Conservation (phyloP, 2,113 vertebrate species). For the Ibidorhyncha struthersii region DNA sequence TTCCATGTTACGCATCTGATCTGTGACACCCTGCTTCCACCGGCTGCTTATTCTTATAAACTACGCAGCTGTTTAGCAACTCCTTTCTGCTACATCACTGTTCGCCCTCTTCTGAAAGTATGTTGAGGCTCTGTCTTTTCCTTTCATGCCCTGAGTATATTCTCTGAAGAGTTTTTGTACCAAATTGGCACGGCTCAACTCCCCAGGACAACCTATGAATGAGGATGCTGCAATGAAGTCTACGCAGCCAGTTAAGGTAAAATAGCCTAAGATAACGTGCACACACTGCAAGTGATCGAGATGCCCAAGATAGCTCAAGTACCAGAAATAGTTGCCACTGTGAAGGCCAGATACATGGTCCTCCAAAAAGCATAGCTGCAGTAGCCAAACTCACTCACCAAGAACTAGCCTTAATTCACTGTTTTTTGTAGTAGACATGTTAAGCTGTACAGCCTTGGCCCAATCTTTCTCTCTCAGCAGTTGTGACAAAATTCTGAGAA, state of each 20-base stretch:
- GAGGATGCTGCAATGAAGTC: not conserved
- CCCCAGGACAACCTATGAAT: not conserved
- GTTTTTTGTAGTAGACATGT: not conserved
- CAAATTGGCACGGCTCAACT: not conserved
- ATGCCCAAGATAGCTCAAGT: not conserved
- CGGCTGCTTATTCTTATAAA: not conserved
- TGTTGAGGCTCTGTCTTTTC: not conserved
- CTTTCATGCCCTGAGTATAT: not conserved
- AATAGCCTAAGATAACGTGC: not conserved
- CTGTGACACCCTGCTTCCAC: not conserved
- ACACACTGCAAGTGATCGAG: accelerated
- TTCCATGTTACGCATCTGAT: not conserved
- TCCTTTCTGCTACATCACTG: not conserved
- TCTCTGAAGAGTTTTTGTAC: not conserved
- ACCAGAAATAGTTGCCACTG: not conserved
- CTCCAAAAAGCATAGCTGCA: not conserved
- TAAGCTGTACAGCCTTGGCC: not conserved
- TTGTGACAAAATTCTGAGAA: not conserved
- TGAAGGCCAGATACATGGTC: not conserved
- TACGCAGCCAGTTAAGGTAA: not conserved
- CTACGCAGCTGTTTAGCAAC: not conserved
- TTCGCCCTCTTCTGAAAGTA: not conserved
- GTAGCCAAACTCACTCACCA: not conserved
- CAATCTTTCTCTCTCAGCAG: not conserved
- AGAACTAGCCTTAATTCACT: not conserved